Evolutionary conservation across 2,113 vertebrate genomes (phyloP).

Genomic region (Sprattus sprattus): DNA sequence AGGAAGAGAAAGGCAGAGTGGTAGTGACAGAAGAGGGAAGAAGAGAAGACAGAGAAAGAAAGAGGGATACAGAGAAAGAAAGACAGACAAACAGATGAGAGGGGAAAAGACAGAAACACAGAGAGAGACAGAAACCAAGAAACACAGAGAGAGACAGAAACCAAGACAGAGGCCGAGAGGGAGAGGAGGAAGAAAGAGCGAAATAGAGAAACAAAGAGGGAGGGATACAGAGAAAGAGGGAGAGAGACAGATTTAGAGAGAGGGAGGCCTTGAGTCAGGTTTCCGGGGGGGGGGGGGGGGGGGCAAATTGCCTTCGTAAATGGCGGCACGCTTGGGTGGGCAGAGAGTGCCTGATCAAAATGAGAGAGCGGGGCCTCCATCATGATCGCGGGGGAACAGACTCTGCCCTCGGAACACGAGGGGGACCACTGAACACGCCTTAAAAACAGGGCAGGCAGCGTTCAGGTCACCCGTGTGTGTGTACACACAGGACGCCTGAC

Average conservation of each 20-base stretch:
- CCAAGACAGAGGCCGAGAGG: neutral
- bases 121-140: neutral
- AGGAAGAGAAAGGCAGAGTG: neutral
- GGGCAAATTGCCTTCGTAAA: constrained; percentile 30
- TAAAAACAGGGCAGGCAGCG: neutral
- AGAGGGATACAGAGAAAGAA: neutral
- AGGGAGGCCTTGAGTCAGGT: constrained; percentile 2
- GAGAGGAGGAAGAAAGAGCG: neutral
- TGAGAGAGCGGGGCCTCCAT: constrained; percentile 28
- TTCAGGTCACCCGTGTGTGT: constrained; percentile 10
- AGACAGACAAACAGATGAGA: neutral
- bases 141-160: neutral
- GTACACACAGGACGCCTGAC: constrained; percentile 12
- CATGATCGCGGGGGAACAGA: constrained; percentile 18
- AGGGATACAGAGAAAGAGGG: neutral
- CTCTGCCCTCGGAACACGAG: constrained; percentile 15
- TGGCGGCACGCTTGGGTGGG: constrained; percentile 13
- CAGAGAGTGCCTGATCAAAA: constrained; percentile 30
- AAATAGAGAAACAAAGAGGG: neutral
- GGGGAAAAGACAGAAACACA: neutral
- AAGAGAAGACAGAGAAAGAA: no score
- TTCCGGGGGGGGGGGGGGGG: neutral
- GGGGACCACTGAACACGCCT: neutral
- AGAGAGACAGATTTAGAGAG: neutral
- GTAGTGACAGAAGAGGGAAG: no score